Evolutionary conservation across 2,888 invertebrate genomes (phyloP), one percentile per base, ranked within the genome.

Genomic region (Oligia latruncula): DNA sequence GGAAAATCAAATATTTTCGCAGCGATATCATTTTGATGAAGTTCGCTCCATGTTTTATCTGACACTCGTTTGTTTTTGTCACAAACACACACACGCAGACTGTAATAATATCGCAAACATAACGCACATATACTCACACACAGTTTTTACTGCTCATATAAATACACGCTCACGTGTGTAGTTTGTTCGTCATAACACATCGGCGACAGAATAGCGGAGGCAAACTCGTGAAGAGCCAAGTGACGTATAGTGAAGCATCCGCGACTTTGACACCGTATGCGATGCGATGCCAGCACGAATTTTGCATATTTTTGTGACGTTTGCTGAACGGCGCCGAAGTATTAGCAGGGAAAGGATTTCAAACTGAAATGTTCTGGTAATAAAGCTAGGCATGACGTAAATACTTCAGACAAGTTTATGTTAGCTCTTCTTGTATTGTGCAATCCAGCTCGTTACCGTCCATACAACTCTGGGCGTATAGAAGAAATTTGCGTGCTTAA

Each of bases 1-100:
- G 83, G 83, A 80, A 89, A 90, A 87, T 81, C 90, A 88, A 90
- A 90, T 90, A 88, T 90, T 88, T 88, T 85, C 81, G 72, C 75
- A 83, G 74, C 87, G 89, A 85, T 90, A 89, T 84, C 88, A 81
- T 88, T 90, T 87, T 89, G 90, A 89, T 87, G 90, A 87, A 89
- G 85, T 86, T 87, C 80, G 82, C 75, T 83, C 83, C 82, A 80
- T 84, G 86, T 88, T 88, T 87, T 87, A 88, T 88, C 81, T 82
- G 82, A 81, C 87, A 81, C 83, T 74, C 78, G 71, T 77, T 83
- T 85, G 89, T 89, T 89, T 88, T 88, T 89, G 82, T 83, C 74
- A 83, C 81, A 78, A 70, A 71, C 77, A 73, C 82, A 75, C 78
- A 84, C 78, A 80, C 35, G 43, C 66, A 43, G 20, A 68, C 52